A percentile compares a stretch with the other conserved stretches of the same genome.
phyloP scores from a whole-genome alignment of 2,797 vertebrate genomes.

The Xerus rutilus region DNA sequence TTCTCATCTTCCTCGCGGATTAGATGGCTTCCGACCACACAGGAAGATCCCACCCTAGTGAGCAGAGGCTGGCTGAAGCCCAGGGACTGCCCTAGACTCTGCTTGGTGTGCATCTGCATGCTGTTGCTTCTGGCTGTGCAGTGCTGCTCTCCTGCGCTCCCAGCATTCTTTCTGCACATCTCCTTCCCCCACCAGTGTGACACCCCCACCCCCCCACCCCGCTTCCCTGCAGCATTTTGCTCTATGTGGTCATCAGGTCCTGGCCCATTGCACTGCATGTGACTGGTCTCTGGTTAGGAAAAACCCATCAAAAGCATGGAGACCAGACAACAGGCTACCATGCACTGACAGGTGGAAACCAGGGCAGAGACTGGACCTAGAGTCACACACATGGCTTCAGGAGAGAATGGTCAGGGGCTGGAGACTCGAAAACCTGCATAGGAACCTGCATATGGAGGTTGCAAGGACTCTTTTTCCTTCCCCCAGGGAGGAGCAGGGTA shows the following conservation, averaged over 20 bases:
- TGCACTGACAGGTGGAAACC: neutral
- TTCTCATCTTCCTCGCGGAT: neutral
- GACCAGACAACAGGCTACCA: neutral
- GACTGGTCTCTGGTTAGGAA: neutral
- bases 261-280: neutral
- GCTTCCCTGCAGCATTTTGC: neutral
- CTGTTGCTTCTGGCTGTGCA: neutral
- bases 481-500: neutral
- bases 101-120: neutral
- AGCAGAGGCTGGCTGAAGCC: neutral
- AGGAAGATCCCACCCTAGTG: neutral
- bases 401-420: neutral
- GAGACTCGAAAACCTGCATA: neutral
- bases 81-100: neutral
- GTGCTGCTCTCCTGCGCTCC: neutral
- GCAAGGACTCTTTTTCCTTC: neutral
- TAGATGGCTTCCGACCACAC: neutral
- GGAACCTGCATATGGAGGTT: neutral
- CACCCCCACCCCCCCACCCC: neutral
- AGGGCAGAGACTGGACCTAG: neutral
- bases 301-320: neutral
- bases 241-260: neutral
- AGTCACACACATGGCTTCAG: no score
- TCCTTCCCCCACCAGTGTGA: neutral
- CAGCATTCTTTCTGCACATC: neutral